Percentiles rank a stretch among this genome's conserved stretches.
phyloP scores from a whole-genome alignment of 2,888 invertebrate genomes.

The Drosophila ustulata region DNA sequence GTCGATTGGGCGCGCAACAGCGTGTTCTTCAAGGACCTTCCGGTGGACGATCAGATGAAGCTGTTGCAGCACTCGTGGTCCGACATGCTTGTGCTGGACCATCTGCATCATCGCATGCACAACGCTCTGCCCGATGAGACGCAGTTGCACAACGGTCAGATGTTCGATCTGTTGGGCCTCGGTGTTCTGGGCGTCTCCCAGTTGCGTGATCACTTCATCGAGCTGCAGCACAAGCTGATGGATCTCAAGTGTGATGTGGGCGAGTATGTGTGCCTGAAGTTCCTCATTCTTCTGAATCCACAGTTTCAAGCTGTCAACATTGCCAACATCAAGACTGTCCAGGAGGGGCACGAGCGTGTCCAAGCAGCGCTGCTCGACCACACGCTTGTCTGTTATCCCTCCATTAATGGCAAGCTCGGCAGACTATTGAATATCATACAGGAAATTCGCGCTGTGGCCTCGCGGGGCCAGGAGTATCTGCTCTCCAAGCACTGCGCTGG shows the following conservation, averaged over 20 bases:
- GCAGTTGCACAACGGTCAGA: slow-evolving; percentile 97
- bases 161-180: slow-evolving; percentile 95
- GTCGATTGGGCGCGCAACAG: slow-evolving; percentile 99
- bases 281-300: slow-evolving; percentile 97
- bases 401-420: slow-evolving; percentile 97
- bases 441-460: slow-evolving; percentile 96
- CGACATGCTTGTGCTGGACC: slow-evolving; percentile 98
- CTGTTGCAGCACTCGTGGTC: slow-evolving; percentile 99
- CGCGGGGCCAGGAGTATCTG: slow-evolving; percentile 96
- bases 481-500: slow-evolving; percentile 98
- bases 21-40: slow-evolving; percentile 97
- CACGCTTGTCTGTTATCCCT: slow-evolving; percentile 95
- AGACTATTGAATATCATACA: slow-evolving; percentile 96
- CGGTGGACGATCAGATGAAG: slow-evolving; percentile 99
- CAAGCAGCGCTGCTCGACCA: slow-evolving; percentile 97
- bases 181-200: slow-evolving; percentile 95
- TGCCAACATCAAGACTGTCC: slow-evolving; percentile 96
- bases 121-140: slow-evolving; percentile 97
- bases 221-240: slow-evolving; percentile 95
- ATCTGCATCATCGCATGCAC: slow-evolving; percentile 97
- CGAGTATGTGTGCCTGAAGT: slow-evolving; percentile 99
- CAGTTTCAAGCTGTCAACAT: slow-evolving; percentile 95
- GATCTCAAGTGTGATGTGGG: slow-evolving; percentile 98
- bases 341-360: slow-evolving; percentile 97
- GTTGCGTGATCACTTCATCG: slow-evolving; percentile 95